Conservation (phyloP, 2,888 invertebrate genomes). For the Flexamia atlantica region DNA sequence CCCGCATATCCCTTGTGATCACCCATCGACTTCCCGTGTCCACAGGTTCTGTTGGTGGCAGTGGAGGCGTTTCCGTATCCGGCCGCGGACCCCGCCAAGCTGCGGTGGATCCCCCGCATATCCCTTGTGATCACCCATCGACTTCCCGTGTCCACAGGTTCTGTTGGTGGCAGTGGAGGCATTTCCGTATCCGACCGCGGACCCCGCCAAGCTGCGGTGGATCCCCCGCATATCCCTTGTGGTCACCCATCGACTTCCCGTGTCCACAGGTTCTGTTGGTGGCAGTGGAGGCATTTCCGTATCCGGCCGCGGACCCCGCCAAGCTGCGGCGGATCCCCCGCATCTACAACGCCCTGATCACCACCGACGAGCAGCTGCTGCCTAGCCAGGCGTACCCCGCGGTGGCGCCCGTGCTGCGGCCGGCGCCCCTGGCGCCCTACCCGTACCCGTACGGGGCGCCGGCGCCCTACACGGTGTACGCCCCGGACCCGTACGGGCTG, state of each 20-base stretch:
- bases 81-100: constrained; percentile 71
- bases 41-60: constrained; percentile 34
- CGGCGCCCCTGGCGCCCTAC: constrained; percentile 49
- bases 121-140: not conserved
- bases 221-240: no score
- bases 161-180: constrained; percentile 17
- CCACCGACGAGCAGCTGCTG: constrained; percentile 85
- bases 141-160: constrained; percentile 39
- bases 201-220: constrained; percentile 76
- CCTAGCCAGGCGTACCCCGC: constrained; percentile 86
- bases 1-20: no score
- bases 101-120: no score
- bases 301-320: constrained; percentile 48
- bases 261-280: constrained; percentile 33
- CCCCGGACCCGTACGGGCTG: constrained; percentile 40
- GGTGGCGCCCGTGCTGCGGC: constrained; percentile 70
- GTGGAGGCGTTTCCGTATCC: constrained; percentile 13
- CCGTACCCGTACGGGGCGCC: constrained; percentile 46
- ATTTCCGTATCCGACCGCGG: constrained; percentile 1
- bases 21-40: not conserved
- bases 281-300: constrained; percentile 17
- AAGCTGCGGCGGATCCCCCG: constrained; percentile 82
- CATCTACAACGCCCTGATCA: constrained; percentile 89
- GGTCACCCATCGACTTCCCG: not conserved
- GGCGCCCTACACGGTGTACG: constrained; percentile 44